Conservation (phyloP, 2,888 invertebrate genomes). For the Carterocephalus palaemon region DNA sequence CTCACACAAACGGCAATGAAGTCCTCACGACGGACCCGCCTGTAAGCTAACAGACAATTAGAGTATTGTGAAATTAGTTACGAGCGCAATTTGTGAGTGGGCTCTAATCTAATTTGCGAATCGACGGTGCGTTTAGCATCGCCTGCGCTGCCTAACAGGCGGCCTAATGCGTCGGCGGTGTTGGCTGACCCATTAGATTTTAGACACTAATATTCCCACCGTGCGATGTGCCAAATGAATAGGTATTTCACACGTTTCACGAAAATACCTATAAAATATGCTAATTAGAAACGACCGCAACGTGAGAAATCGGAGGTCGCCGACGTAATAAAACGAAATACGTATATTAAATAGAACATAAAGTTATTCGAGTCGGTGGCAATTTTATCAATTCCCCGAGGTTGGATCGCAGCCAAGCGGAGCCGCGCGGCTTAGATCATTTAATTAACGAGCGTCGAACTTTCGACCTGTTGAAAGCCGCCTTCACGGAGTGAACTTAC, state of each 20-base stretch:
- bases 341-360: slow-evolving; percentile 49
- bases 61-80: slow-evolving; percentile 58
- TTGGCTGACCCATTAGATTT: slow-evolving; percentile 41
- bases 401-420: slow-evolving; percentile 64
- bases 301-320: slow-evolving; percentile 35
- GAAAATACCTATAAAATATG: slow-evolving; percentile 44
- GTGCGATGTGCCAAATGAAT: slow-evolving; percentile 18
- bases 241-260: slow-evolving; percentile 27
- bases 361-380: slow-evolving; percentile 54
- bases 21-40: slow-evolving; percentile 58
- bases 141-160: slow-evolving; percentile 50
- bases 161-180: slow-evolving; percentile 39
- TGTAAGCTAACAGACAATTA: slow-evolving; percentile 51
- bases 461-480: slow-evolving; percentile 76
- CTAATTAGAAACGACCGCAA: slow-evolving; percentile 50
- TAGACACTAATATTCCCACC: slow-evolving; percentile 28
- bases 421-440: slow-evolving; percentile 69
- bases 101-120: slow-evolving; percentile 51
- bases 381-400: slow-evolving; percentile 66
- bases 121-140: slow-evolving; percentile 45
- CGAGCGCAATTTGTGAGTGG: slow-evolving; percentile 48
- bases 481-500: slow-evolving; percentile 61
- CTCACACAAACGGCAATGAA: slow-evolving; percentile 55
- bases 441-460: slow-evolving; percentile 77
- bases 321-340: slow-evolving; percentile 49